Conservation (phyloP, 2,797 vertebrate genomes). For the Myotis myotis region DNA sequence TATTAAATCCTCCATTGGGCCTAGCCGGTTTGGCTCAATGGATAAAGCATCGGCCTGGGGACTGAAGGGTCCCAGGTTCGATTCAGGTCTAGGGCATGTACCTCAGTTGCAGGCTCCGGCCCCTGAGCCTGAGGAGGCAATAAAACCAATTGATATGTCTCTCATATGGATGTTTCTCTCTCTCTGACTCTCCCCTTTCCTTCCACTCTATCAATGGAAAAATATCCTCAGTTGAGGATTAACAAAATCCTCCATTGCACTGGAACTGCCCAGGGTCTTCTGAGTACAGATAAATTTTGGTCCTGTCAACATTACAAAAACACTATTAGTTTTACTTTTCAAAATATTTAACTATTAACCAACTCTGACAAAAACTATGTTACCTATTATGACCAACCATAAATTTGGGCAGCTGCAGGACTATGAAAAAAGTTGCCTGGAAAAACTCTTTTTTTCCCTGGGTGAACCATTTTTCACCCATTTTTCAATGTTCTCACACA, state of each 20-base stretch:
- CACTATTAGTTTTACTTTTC: neutral
- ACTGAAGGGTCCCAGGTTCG: too few relatives aligned
- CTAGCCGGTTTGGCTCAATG: too few relatives aligned
- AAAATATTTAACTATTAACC: conserved; percentile 51
- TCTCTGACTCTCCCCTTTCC: too few relatives aligned
- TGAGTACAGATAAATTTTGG: neutral
- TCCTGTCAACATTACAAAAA: conserved; percentile 25
- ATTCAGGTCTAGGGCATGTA: too few relatives aligned
- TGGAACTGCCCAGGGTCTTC: neutral
- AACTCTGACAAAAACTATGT: conserved; percentile 37
- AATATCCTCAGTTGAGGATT: too few relatives aligned
- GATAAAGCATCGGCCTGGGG: too few relatives aligned
- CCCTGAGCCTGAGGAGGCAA: too few relatives aligned
- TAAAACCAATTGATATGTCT: too few relatives aligned
- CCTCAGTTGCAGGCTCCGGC: too few relatives aligned
- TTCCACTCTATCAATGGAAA: too few relatives aligned
- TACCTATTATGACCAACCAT: neutral
- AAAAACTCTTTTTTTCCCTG: conserved; percentile 1
- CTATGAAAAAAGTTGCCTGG: conserved; percentile 4
- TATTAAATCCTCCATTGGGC: neutral
- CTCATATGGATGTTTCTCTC: too few relatives aligned
- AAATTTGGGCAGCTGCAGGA: neutral
- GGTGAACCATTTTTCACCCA: neutral
- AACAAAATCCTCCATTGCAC: neutral
- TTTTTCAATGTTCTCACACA: conserved; percentile 16